A percentile compares a stretch with the other conserved stretches of the same genome.
phyloP scores from a whole-genome alignment of 1,140 invertebrate genomes.

The Diorhabda carinulata region DNA sequence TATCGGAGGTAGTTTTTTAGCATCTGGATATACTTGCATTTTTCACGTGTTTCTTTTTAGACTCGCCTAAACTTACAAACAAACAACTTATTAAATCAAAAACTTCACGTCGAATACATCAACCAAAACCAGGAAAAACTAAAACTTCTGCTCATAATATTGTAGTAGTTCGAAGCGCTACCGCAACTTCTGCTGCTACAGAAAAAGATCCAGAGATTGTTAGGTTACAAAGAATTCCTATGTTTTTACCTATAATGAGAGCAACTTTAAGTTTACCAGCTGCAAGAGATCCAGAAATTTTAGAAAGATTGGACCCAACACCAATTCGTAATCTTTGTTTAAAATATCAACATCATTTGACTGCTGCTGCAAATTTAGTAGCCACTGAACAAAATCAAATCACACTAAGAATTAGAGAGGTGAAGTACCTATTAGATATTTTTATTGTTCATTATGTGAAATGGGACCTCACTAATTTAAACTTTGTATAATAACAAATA shows the following conservation, averaged over 20 bases:
- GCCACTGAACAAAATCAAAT: conserved; percentile 70
- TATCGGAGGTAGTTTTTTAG: conserved; percentile 64
- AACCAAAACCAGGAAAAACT: conserved; percentile 32
- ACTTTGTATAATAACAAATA: too few species aligned
- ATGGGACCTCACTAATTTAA: too few species aligned
- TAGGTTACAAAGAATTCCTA: conserved; percentile 76
- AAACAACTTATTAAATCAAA: conserved; percentile 49
- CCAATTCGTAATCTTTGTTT: conserved; percentile 61
- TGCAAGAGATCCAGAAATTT: conserved; percentile 78
- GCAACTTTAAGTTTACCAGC: conserved; percentile 83
- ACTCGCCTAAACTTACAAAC: conserved; percentile 71
- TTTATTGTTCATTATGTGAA: too few species aligned
- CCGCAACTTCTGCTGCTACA: conserved; percentile 54
- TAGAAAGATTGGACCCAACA: conserved; percentile 70
- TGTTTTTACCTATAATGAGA: conserved; percentile 89
- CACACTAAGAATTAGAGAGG: conserved; percentile 70
- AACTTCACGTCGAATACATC: conserved; percentile 37
- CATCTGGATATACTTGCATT: not conserved
- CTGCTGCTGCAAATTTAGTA: conserved; percentile 66
- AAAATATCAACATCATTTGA: conserved; percentile 72
- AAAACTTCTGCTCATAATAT: conserved; percentile 58
- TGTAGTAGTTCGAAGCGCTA: conserved; percentile 78
- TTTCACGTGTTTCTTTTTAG: conserved; percentile 41
- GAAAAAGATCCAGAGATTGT: conserved; percentile 79
- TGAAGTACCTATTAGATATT: conserved; percentile 41